Evolutionary conservation across 2,888 invertebrate genomes (phyloP).

Genomic region (Pardosa pseudoannulata): DNA sequence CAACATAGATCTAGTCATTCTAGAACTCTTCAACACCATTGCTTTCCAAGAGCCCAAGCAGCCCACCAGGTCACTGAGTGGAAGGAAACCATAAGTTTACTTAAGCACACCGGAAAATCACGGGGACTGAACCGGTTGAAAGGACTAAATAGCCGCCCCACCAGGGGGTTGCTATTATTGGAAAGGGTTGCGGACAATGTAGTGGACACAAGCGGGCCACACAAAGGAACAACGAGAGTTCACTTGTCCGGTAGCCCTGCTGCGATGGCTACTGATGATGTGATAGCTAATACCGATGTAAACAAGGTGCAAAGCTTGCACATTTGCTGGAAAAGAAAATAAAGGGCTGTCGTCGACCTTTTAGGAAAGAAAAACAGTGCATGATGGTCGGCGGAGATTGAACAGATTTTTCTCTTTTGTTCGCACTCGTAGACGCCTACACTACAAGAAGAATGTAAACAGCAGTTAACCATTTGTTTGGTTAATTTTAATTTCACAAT

Average conservation of each 20-base stretch:
- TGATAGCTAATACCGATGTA: conserved; percentile 55
- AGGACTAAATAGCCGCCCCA: conserved; percentile 49
- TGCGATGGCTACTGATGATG: conserved; percentile 13
- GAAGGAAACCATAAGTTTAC: conserved; percentile 30
- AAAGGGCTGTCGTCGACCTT: background rate
- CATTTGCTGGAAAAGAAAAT: background rate
- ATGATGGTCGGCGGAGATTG: background rate
- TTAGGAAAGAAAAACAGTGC: background rate
- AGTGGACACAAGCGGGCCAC: conserved; percentile 1
- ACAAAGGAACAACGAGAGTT: conserved; percentile 26
- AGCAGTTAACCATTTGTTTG: too few species aligned
- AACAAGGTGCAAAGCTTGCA: conserved; percentile 26
- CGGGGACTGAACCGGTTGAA: conserved; percentile 24
- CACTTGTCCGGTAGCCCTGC: conserved; percentile 36
- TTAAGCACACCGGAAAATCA: conserved; percentile 36
- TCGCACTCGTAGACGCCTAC: too few species aligned
- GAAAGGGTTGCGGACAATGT: conserved; percentile 21
- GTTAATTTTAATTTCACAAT: too few species aligned
- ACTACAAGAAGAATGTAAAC: too few species aligned
- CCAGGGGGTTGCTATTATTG: conserved; percentile 35
- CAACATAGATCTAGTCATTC: too few species aligned
- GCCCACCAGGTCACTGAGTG: too few species aligned
- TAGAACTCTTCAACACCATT: too few species aligned
- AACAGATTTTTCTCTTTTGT: too few species aligned
- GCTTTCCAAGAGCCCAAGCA: too few species aligned